These are phyloP conservation scores for Ormyrus thymus DNA, from an alignment of 2,888 invertebrate species.

Conservation along the genomic window DNA sequence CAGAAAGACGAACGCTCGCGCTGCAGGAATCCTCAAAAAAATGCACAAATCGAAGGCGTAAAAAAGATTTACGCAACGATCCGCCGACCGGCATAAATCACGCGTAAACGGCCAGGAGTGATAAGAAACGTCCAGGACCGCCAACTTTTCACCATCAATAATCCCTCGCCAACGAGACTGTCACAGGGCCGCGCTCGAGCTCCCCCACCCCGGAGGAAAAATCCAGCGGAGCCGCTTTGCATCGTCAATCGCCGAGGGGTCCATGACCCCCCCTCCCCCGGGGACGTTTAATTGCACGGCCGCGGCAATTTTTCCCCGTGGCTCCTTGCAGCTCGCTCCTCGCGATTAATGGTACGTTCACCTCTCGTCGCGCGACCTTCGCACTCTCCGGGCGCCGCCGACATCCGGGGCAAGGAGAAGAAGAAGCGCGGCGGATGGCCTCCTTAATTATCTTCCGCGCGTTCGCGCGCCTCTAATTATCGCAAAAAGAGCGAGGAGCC, in stretches of 20 bases:
- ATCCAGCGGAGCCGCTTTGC: neutral
- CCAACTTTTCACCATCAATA: too few relatives aligned
- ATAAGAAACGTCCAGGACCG: too few relatives aligned
- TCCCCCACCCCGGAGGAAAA: neutral
- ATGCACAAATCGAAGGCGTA: too few relatives aligned
- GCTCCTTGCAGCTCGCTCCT: neutral
- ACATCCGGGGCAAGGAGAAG: conserved; percentile 12
- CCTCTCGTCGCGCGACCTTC: conserved; percentile 41
- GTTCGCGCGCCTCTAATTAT: conserved; percentile 43
- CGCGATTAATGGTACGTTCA: conserved; percentile 52
- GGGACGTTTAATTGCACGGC: conserved; percentile 40
- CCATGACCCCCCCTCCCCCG: conserved; percentile 12
- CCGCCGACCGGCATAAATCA: too few relatives aligned
- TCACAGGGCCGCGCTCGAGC: neutral
- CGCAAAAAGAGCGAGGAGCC: conserved; percentile 11
- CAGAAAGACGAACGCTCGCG: too few relatives aligned
- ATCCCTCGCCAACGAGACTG: too few relatives aligned
- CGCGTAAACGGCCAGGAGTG: too few relatives aligned
- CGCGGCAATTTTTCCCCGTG: conserved; percentile 15
- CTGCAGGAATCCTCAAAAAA: too few relatives aligned
- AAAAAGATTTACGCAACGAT: too few relatives aligned
- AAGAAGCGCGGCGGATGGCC: neutral
- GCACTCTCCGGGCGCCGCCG: conserved; percentile 4
- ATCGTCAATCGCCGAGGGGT: conserved; percentile 26
- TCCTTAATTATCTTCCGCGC: conserved; percentile 46